Percentiles rank a stretch among this genome's conserved stretches.
Evolutionary conservation across 2,113 vertebrate genomes (phyloP).

Genomic region (Melierax canorus): DNA sequence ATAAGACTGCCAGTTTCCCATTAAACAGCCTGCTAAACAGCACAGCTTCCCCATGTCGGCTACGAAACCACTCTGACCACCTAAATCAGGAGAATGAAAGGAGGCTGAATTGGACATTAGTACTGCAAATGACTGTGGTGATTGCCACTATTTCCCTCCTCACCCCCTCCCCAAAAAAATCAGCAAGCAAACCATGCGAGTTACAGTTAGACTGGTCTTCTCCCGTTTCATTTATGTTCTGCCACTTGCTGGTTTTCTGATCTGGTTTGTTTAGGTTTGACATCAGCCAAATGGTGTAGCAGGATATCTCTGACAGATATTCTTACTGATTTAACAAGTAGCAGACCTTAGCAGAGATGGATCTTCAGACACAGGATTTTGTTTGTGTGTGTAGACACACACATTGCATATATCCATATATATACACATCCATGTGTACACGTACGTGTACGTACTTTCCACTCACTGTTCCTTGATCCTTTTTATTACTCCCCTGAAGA

Average conservation of each 20-base stretch:
- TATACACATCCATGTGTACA: neutral
- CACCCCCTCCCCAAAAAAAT: constrained; percentile 75
- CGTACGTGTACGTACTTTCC: fast-evolving
- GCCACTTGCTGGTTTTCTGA: constrained; percentile 80
- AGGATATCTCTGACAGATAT: constrained; percentile 89
- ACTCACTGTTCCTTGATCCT: neutral
- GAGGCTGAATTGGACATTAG: constrained; percentile 99
- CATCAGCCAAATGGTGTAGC: constrained; percentile 93
- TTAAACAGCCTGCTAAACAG: constrained; percentile 97
- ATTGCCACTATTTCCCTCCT: constrained; percentile 80
- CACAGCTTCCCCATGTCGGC: constrained; percentile 81
- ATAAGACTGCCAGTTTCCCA: constrained; percentile 99
- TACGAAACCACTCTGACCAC: constrained; percentile 85
- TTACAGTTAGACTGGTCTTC: constrained; percentile 70
- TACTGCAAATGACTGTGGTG: constrained; percentile 97
- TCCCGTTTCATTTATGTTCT: constrained; percentile 75
- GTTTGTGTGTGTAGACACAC: neutral
- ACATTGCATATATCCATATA: fast-evolving
- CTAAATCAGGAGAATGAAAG: constrained; percentile 98
- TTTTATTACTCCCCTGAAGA: neutral
- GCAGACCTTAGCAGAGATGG: constrained; percentile 79
- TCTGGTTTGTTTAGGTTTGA: constrained; percentile 98
- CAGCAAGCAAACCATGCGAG: constrained; percentile 79
- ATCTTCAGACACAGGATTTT: constrained; percentile 67
- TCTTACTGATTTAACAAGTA: constrained; percentile 92